Conservation (phyloP, 2,888 invertebrate species). For the Crematogaster levior region DNA sequence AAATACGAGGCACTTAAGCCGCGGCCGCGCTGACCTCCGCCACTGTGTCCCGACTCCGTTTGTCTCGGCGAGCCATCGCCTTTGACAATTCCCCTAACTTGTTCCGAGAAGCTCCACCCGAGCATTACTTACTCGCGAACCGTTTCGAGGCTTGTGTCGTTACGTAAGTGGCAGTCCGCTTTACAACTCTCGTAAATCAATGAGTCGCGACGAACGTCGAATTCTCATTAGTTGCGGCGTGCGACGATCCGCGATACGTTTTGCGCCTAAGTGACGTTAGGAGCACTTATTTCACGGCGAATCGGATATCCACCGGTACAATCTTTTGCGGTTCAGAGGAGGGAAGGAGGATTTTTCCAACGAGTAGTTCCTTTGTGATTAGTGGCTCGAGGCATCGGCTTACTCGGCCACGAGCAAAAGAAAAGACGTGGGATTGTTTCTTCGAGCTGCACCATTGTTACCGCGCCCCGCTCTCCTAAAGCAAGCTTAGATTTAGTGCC, state of each 20-base stretch:
- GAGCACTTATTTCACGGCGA: not conserved
- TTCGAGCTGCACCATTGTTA: conserved; percentile 62
- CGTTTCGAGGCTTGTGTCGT: conserved; percentile 14
- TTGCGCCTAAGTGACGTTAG: not conserved
- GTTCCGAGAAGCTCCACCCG: conserved; percentile 64
- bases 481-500: conserved; percentile 64
- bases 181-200: conserved; percentile 49
- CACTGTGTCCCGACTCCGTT: conserved; percentile 62
- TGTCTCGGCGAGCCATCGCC: conserved; percentile 66
- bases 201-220: conserved; percentile 22
- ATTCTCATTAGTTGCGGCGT: not conserved
- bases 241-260: not conserved
- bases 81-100: conserved; percentile 70
- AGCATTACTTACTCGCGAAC: conserved; percentile 36
- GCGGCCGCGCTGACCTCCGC: conserved; percentile 61
- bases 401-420: conserved; percentile 58
- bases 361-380: conserved; percentile 69
- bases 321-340: conserved; percentile 47
- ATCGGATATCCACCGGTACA: conserved; percentile 34
- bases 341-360: conserved; percentile 59
- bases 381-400: conserved; percentile 64
- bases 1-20: conserved; percentile 66
- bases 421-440: conserved; percentile 64
- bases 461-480: conserved; percentile 49
- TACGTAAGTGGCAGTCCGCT: conserved; percentile 15